phyloP scores from a whole-genome alignment of 2,888 invertebrate species.

The Oasisia sp. region DNA sequence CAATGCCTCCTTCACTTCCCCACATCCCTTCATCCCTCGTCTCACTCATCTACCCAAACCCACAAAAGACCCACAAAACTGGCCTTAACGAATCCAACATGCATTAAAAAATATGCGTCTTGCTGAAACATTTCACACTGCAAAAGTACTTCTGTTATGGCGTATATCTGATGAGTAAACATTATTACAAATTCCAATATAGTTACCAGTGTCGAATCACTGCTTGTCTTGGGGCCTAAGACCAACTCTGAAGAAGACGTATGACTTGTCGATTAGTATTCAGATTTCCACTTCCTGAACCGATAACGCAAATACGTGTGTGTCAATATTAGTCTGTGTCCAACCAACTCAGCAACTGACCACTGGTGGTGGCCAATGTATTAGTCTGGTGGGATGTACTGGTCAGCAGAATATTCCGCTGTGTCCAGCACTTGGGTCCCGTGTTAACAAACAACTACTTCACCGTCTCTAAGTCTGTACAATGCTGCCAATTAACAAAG shows the following conservation, averaged over 20 bases:
- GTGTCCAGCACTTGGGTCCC: neutral
- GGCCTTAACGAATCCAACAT: neutral
- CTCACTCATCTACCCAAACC: neutral
- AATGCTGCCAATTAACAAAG: neutral
- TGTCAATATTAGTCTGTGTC: too few species aligned
- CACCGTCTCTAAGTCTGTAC: neutral
- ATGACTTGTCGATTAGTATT: too few species aligned
- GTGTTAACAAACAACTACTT: neutral
- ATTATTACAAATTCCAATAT: neutral
- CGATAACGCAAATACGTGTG: too few species aligned
- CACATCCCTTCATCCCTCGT: neutral
- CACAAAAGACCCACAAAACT: neutral
- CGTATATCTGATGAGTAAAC: neutral
- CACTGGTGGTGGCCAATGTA: neutral
- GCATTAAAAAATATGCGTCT: too few species aligned
- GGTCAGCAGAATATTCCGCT: neutral
- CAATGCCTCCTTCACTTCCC: neutral
- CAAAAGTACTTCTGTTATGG: too few species aligned
- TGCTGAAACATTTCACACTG: too few species aligned
- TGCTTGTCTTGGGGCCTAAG: too few species aligned
- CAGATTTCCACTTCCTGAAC: too few species aligned
- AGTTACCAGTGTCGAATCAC: too few species aligned
- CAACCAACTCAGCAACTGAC: too few species aligned
- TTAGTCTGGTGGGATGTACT: neutral
- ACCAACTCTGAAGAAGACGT: too few species aligned